Base-by-base conservation (phyloP, 1,140 invertebrate species). In the Xylocopa sonorina region DNA sequence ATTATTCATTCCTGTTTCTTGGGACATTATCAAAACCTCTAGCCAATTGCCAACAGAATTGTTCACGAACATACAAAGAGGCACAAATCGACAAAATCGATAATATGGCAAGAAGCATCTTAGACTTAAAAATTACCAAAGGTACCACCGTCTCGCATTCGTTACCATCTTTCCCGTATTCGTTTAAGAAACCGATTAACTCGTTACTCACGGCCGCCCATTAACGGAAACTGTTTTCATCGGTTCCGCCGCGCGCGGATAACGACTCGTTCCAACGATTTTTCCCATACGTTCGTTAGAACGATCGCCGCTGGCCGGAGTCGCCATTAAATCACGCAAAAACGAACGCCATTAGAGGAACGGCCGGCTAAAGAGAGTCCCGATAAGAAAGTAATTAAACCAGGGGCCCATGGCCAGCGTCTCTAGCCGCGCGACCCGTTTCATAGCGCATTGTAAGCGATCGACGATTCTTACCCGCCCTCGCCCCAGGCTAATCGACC, bases 321-420 rank as follows among this genome's bases (percentile, higher is more conserved):
- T 51, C 55, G 53, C 75, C 67, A 71, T 78, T 78, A 78, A 78
- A 78, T 78, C 75, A 78, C 75, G 75, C 53, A 78, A 78, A 76
- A 78, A 71, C 66, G 55, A 78, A 78, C 46, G 67, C 75, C 75
- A 71, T 78, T 78, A 78, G 67, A 78, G 75, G 38, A 71, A 71
- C 75, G 75, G 21, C 21, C 46, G 55, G 67, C 66, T 60, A 71
- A 78, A 71, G 75, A 71, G 75, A 71, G 67, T 71, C 32, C 18
- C 58, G 75, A 78, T 78, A 78, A 78, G 75, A 78, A 78, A 78
- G 75, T 78, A 78, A 78, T 78, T 78, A 78, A 78, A 78, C 66
- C 55, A 46, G 21, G n/a, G n/a, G n/a, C n/a, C 75, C 53, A 32
- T 58, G 53, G 75, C n/a, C 75, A 78, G 55, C 60, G 75, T 78